These are phyloP conservation scores for Dexiosoma caninum DNA, from an alignment of 2,888 invertebrate genomes.

Conservation along the genomic window DNA sequence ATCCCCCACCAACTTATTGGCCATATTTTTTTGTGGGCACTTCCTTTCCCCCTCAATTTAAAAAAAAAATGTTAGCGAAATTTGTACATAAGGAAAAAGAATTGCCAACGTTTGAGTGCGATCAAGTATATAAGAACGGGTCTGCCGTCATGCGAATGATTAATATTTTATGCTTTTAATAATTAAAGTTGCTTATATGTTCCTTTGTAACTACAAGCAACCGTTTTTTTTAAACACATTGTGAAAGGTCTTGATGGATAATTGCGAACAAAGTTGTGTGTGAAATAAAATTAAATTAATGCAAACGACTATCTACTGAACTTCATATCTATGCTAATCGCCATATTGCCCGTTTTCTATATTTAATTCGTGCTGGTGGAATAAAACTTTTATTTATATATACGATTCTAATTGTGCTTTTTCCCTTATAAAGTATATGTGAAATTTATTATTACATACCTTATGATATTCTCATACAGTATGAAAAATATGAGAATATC, in stretches of 20 bases:
- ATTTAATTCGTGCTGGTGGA: neutral
- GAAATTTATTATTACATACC: no score
- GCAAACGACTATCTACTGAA: neutral
- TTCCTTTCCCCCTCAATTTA: no score
- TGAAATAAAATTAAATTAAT: neutral
- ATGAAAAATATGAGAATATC: no score
- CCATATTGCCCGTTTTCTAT: neutral
- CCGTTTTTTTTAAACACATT: neutral
- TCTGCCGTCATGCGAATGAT: constrained; percentile 10
- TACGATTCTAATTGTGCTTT: no score
- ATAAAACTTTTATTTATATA: neutral
- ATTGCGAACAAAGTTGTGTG: neutral
- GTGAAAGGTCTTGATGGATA: neutral
- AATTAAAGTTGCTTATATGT: constrained; percentile 16
- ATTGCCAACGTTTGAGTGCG: neutral
- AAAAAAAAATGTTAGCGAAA: no score
- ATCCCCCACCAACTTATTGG: no score
- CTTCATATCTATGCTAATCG: neutral
- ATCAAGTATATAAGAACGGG: no score
- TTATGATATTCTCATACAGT: no score
- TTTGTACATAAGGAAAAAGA: no score
- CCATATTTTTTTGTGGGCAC: no score
- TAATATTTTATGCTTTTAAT: constrained; percentile 11
- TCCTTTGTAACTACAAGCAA: neutral
- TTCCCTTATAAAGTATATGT: no score